Percentiles rank a stretch among this genome's conserved stretches.
Evolutionary conservation across 2,797 vertebrate genomes (phyloP).

Genomic region (Neosalanx taihuensis): DNA sequence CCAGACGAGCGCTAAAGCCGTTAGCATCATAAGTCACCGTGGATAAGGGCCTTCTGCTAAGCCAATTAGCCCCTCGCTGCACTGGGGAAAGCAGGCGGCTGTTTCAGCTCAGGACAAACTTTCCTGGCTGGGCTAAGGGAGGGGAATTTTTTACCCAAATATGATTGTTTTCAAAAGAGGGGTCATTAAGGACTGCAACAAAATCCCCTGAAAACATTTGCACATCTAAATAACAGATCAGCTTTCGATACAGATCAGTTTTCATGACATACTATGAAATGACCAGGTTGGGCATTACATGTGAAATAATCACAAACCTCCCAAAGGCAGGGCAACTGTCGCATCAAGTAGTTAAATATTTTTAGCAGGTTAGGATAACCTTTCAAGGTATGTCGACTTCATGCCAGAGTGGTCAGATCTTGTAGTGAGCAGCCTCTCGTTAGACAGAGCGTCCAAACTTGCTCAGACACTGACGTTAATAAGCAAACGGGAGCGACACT

Average conservation of each 20-base stretch:
- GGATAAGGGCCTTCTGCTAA: slow-evolving; percentile 63
- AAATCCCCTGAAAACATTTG: slow-evolving; percentile 59
- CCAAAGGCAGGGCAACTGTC: slow-evolving; percentile 58
- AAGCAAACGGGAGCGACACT: slow-evolving; percentile 20
- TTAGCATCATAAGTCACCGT: slow-evolving; percentile 50
- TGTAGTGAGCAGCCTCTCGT: slow-evolving; percentile 21
- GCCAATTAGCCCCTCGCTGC: slow-evolving; percentile 63
- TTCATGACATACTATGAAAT: slow-evolving; percentile 52
- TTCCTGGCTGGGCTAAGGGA: slow-evolving; percentile 61
- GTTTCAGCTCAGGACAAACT: slow-evolving; percentile 45
- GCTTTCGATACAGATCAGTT: slow-evolving; percentile 45
- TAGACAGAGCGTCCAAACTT: slow-evolving; percentile 1
- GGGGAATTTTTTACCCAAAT: slow-evolving; percentile 54
- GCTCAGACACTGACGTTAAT: slow-evolving; percentile 29
- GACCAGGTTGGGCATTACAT: slow-evolving; percentile 25
- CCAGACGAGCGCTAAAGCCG: slow-evolving; percentile 34
- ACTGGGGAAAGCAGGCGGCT: slow-evolving; percentile 59
- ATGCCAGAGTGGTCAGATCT: slow-evolving; percentile 18
- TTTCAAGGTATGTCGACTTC: not conserved
- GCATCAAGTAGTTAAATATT: slow-evolving; percentile 50
- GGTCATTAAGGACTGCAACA: slow-evolving; percentile 35
- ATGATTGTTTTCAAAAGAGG: slow-evolving; percentile 52
- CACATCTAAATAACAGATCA: slow-evolving; percentile 48
- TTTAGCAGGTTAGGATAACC: slow-evolving; percentile 31
- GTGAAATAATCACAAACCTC: slow-evolving; percentile 44